Base-by-base conservation (phyloP, 2,888 invertebrate genomes). In the Acleris sparsana region DNA sequence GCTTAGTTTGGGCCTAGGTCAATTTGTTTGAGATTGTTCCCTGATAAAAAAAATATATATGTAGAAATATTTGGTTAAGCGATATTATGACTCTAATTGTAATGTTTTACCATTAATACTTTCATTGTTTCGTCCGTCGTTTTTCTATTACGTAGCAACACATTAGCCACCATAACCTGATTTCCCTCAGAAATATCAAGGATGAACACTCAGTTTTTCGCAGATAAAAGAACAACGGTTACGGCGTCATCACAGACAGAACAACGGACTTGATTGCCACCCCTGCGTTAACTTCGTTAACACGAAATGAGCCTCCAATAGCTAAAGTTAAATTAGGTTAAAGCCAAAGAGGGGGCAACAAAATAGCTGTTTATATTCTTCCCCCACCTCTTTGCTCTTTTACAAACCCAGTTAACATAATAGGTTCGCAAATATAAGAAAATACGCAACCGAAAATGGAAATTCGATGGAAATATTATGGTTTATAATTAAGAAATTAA, bases 271-370 rank as follows among this genome's bases (percentile, higher is more conserved):
- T 78, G 79, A 80, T 78, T 75, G 66, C 73, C 73, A 71, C 70
- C 77, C 64, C 74, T 75, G 74, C 76, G 75, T 80, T 84, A 86
- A 87, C 80, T 86, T 84, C 80, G 87, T 87, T 87, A 87, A 86
- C 82, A 79, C 82, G 77, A 82, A 87, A 88, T 84, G 85, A 81
- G 80, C 83, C 83, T 85, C 79, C 85, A 85, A 88, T 88, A 84
- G 87, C 84, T 79, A 83, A 89, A 89, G 88, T 89, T 89, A 87
- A 89, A 88, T 89, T 86, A 85, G 85, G 85, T 84, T 85, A 83
- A 85, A 86, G 85, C 83, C 83, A 82, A 87, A 88, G 85, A 84
- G 77, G 82, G 74, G 77, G 75, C 75, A 77, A 80, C 80, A 79
- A 80, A 82, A 82, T 82, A 77, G 78, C 79, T 80, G 74, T 67